Conservation (phyloP, 1,140 invertebrate genomes). For the Liolophura sinensis region DNA sequence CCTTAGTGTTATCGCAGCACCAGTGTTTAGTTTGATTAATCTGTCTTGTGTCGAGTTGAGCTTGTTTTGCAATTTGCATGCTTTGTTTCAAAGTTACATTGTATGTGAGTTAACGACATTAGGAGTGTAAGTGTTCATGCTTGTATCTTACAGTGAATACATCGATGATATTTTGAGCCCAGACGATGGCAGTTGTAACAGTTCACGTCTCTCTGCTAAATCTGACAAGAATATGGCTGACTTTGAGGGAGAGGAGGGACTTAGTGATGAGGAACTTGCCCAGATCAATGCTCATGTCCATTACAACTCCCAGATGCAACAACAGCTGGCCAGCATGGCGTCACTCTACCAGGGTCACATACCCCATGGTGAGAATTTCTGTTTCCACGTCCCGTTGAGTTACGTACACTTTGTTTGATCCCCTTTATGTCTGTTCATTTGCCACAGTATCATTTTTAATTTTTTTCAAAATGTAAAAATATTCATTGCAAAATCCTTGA, state of each 20-base stretch:
- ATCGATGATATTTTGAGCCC: conserved; percentile 66
- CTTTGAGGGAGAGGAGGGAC: conserved; percentile 89
- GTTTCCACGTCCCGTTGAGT: too few species aligned
- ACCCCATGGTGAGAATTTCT: conserved; percentile 30
- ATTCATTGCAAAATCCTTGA: too few species aligned
- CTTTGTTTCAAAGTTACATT: background rate
- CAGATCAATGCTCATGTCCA: conserved; percentile 63
- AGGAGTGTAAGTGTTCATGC: conserved; percentile 5
- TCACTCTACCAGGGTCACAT: conserved; percentile 52
- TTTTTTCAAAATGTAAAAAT: too few species aligned
- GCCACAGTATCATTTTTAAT: too few species aligned
- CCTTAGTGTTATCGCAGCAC: too few species aligned
- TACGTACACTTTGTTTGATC: too few species aligned
- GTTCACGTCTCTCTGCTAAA: conserved; percentile 86
- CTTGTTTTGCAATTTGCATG: background rate
- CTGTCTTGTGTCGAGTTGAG: too few species aligned
- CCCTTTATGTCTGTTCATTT: too few species aligned
- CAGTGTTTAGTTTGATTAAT: too few species aligned
- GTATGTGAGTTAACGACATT: background rate
- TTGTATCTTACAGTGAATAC: conserved; percentile 43
- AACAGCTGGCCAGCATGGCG: conserved; percentile 54
- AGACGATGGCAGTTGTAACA: conserved; percentile 65
- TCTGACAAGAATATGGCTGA: conserved; percentile 95
- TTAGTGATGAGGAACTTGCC: conserved; percentile 79
- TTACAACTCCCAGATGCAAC: conserved; percentile 47